A percentile compares a stretch with the other conserved stretches of the same genome.
Conservation (phyloP, 2,888 invertebrate genomes). For the Chouioia cunea region DNA sequence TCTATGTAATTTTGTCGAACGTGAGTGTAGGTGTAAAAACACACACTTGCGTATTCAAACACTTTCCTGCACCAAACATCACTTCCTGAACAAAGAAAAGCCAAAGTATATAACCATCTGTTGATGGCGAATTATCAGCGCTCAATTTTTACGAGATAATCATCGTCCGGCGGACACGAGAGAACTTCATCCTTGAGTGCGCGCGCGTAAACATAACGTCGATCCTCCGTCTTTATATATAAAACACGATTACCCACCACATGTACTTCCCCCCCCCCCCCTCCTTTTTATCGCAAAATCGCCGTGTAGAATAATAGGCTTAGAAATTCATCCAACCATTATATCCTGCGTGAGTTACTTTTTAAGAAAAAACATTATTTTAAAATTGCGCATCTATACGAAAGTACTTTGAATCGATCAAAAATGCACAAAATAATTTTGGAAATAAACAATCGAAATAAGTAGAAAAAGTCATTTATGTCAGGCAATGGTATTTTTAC, state of each 20-base stretch:
- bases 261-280: conserved; percentile 18
- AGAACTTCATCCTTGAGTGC: conserved; percentile 33
- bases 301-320: conserved; percentile 39
- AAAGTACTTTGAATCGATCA: no score
- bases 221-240: neutral
- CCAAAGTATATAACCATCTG: conserved; percentile 3
- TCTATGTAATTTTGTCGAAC: no score
- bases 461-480: no score
- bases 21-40: neutral
- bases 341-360: conserved; percentile 15
- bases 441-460: no score
- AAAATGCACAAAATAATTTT: no score
- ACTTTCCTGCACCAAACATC: conserved; percentile 3
- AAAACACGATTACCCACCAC: conserved; percentile 29
- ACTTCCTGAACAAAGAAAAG: conserved; percentile 31
- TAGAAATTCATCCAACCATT: conserved; percentile 25
- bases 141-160: conserved; percentile 39
- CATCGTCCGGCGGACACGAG: conserved; percentile 10
- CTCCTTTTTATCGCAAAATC: conserved; percentile 26
- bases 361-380: no score
- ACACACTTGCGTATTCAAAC: neutral
- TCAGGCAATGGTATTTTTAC: no score
- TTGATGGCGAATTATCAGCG: conserved; percentile 35
- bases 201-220: conserved; percentile 35
- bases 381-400: no score